These are phyloP conservation scores for Amazona vittata DNA, from an alignment of 2,113 vertebrate genomes.

Conservation along the genomic window DNA sequence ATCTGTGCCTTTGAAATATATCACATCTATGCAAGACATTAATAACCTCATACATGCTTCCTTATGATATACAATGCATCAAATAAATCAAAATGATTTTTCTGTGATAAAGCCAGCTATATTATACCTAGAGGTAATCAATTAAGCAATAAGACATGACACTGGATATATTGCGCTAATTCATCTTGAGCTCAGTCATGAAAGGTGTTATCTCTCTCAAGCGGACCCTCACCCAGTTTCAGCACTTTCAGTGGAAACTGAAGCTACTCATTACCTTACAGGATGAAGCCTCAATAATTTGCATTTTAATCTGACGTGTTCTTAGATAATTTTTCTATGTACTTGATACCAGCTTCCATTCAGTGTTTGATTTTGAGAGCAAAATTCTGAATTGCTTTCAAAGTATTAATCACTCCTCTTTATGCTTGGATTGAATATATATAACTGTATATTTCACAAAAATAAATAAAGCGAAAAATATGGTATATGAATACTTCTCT, in stretches of 20 bases:
- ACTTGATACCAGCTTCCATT: neutral
- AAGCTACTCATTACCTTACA: neutral
- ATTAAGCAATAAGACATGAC: constrained; percentile 55
- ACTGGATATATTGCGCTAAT: constrained; percentile 38
- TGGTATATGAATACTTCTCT: neutral
- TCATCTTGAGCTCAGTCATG: constrained; percentile 28
- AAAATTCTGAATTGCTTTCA: neutral
- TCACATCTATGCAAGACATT: constrained; percentile 32
- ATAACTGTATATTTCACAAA: neutral
- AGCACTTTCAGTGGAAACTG: neutral
- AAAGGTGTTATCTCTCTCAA: neutral
- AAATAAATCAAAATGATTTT: constrained; percentile 59
- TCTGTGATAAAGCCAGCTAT: constrained; percentile 32
- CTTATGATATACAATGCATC: constrained; percentile 33
- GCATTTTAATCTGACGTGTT: neutral
- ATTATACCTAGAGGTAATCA: constrained; percentile 45
- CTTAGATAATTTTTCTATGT: neutral
- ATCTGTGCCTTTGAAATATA: constrained; percentile 23
- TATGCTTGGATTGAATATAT: neutral
- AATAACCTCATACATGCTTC: constrained; percentile 3
- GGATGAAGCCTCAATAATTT: neutral
- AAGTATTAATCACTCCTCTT: neutral
- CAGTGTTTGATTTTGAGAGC: neutral
- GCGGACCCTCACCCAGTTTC: neutral
- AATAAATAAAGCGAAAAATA: neutral